A percentile compares a stretch with the other conserved stretches of the same genome.
Conservation (phyloP, 2,888 invertebrate genomes). For the Zygaena filipendulae region DNA sequence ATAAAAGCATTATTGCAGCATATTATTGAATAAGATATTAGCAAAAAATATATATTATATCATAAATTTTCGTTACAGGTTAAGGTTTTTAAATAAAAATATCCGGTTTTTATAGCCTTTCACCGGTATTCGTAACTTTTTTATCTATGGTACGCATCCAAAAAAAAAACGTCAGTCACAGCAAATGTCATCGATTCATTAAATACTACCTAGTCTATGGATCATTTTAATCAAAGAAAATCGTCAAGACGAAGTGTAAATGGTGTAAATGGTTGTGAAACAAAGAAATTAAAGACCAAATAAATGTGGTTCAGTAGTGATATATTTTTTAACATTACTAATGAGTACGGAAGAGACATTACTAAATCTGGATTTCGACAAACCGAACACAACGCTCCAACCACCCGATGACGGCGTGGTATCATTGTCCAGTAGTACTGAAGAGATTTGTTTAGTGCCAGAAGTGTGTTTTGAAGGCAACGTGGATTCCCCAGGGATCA, state of each 20-base stretch:
- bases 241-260: slow-evolving; percentile 48
- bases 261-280: slow-evolving; percentile 65
- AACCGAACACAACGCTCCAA: slow-evolving; percentile 47
- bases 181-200: too few relatives aligned
- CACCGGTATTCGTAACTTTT: too few relatives aligned
- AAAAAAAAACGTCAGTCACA: too few relatives aligned
- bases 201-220: too few relatives aligned
- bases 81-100: too few relatives aligned
- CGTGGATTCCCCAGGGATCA: slow-evolving; percentile 85
- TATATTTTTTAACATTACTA: slow-evolving; percentile 56
- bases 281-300: slow-evolving; percentile 60
- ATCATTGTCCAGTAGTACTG: slow-evolving; percentile 68
- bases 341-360: slow-evolving; percentile 73
- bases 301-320: slow-evolving; percentile 64
- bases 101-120: too few relatives aligned
- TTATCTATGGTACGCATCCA: too few relatives aligned
- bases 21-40: too few relatives aligned
- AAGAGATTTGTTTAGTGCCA: slow-evolving; percentile 82
- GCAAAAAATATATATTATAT: too few relatives aligned
- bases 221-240: too few relatives aligned
- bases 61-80: too few relatives aligned
- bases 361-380: slow-evolving; percentile 72
- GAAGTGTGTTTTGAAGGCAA: slow-evolving; percentile 86
- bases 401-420: slow-evolving; percentile 70
- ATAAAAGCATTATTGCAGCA: too few relatives aligned